Conservation (phyloP, 1,140 invertebrate species). For the Anagrus nilaparvatae region DNA sequence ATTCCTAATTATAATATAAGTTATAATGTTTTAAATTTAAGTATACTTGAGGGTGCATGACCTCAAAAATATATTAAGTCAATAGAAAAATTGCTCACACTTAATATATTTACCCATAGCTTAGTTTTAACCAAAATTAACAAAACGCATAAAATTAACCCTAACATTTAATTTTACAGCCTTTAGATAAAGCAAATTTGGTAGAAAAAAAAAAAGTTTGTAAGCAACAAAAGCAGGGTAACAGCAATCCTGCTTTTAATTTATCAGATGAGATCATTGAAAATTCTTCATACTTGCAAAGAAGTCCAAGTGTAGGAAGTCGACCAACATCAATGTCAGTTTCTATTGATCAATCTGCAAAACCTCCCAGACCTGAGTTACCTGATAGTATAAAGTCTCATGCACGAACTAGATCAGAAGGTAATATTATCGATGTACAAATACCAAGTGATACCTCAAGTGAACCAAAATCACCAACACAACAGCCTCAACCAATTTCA, state of each 20-base stretch:
- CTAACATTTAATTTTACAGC: too few species aligned
- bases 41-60: too few species aligned
- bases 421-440: slow-evolving; percentile 42
- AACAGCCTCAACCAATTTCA: slow-evolving; percentile 22
- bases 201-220: slow-evolving; percentile 62
- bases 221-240: slow-evolving; percentile 50
- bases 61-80: too few species aligned
- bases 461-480: slow-evolving; percentile 24
- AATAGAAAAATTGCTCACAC: too few species aligned
- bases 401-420: slow-evolving; percentile 41
- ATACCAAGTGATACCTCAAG: slow-evolving; percentile 30
- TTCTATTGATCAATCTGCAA: slow-evolving; percentile 35
- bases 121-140: too few species aligned
- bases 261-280: slow-evolving; percentile 32
- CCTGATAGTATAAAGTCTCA: slow-evolving; percentile 35
- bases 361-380: slow-evolving; percentile 35
- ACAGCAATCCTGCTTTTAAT: slow-evolving; percentile 19
- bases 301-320: slow-evolving; percentile 38
- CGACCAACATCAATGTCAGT: slow-evolving; percentile 35
- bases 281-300: slow-evolving; percentile 40
- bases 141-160: too few species aligned
- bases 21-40: too few species aligned
- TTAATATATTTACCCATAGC: too few species aligned
- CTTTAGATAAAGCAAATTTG: too few species aligned
- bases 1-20: too few species aligned